A percentile compares a stretch with the other conserved stretches of the same genome.
phyloP scores from a whole-genome alignment of 1,140 invertebrate genomes.

The Pentalonia nigronervosa region DNA sequence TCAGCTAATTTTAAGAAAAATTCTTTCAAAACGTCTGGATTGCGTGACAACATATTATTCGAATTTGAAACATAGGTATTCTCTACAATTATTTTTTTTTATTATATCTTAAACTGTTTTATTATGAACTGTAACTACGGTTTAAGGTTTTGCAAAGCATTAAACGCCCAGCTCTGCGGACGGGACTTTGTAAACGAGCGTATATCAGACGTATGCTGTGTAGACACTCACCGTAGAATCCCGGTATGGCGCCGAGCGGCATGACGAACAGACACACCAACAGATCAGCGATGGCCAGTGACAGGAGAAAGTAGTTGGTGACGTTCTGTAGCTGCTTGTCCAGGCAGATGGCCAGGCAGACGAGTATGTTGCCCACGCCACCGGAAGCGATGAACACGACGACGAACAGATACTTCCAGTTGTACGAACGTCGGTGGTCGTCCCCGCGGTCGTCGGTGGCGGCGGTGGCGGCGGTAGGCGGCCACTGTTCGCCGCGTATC shows the following conservation, averaged over 20 bases:
- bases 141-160: no score
- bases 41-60: no score
- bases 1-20: no score
- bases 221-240: conserved; percentile 80
- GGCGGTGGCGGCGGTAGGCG: conserved; percentile 47
- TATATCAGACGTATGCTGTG: no score
- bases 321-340: conserved; percentile 88
- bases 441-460: conserved; percentile 58
- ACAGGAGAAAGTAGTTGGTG: conserved; percentile 94
- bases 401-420: conserved; percentile 81
- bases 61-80: no score
- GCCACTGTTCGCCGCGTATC: not conserved
- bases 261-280: conserved; percentile 90
- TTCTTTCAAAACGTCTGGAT: no score
- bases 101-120: no score
- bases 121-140: no score
- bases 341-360: conserved; percentile 86
- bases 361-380: conserved; percentile 88
- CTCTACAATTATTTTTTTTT: no score
- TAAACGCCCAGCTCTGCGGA: no score
- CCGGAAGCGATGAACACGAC: conserved; percentile 85
- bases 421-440: conserved; percentile 65
- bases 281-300: conserved; percentile 90
- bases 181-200: no score
- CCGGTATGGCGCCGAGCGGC: conserved; percentile 86